A percentile compares a stretch with the other conserved stretches of the same genome.
Conservation (phyloP, 2,888 invertebrate genomes). For the Osmoderma eremita region DNA sequence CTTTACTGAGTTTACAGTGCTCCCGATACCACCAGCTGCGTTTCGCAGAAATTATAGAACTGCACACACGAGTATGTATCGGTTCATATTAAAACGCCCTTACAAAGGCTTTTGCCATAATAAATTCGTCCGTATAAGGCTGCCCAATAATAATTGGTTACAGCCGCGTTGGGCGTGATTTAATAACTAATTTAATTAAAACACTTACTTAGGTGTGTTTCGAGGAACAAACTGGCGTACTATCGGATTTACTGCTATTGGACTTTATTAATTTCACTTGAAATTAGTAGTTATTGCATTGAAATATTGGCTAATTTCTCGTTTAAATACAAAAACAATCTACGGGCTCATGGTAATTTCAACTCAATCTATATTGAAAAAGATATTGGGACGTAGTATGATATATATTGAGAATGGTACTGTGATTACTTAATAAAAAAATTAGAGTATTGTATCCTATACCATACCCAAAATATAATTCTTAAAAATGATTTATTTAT, state of each 20-base stretch:
- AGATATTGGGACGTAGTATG: too few relatives aligned
- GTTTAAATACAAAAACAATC: background rate
- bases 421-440: too few relatives aligned
- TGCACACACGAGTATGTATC: too few relatives aligned
- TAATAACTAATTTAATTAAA: constrained; percentile 9
- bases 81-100: background rate
- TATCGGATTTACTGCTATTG: background rate
- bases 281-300: background rate
- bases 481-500: too few relatives aligned
- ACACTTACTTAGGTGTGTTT: constrained; percentile 1
- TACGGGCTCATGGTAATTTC: background rate
- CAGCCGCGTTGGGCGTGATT: background rate
- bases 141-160: background rate
- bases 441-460: too few relatives aligned
- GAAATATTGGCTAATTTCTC: constrained; percentile 1
- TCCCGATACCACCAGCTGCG: too few relatives aligned
- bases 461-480: too few relatives aligned
- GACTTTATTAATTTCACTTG: background rate
- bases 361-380: background rate
- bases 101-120: background rate
- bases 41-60: too few relatives aligned
- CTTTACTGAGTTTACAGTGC: too few relatives aligned
- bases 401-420: too few relatives aligned
- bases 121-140: background rate
- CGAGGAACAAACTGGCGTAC: background rate